Evolutionary conservation across 2,888 invertebrate genomes (phyloP).

Genomic region (Zaprionus obscuricornis): DNA sequence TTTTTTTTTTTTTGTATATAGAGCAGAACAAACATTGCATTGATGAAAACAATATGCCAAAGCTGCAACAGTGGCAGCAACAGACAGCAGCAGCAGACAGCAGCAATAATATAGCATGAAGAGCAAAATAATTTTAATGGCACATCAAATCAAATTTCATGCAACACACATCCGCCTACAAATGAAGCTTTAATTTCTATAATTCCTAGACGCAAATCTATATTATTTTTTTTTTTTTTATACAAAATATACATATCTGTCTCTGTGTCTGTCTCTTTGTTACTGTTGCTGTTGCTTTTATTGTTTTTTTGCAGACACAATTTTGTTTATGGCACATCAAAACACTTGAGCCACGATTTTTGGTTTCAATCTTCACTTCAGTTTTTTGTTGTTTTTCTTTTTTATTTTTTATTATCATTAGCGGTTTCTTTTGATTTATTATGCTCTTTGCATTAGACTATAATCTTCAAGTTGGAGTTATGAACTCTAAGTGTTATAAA

Average conservation of each 20-base stretch:
- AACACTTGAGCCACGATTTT: constrained; percentile 46
- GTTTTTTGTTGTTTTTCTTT: too few relatives aligned
- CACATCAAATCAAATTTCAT: constrained; percentile 62
- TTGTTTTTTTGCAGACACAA: too few relatives aligned
- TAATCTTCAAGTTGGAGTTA: too few relatives aligned
- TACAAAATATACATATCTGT: constrained; percentile 8
- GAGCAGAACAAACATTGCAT: constrained; percentile 38
- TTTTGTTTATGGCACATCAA: constrained; percentile 44
- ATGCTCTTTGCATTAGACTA: too few relatives aligned
- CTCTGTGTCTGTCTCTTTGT: too few relatives aligned
- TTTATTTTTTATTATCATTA: too few relatives aligned
- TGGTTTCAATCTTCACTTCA: constrained; percentile 16
- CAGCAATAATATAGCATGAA: constrained; percentile 24
- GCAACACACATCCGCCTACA: constrained; percentile 53
- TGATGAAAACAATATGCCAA: constrained; percentile 53
- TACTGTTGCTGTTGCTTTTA: too few relatives aligned
- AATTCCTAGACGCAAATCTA: constrained; percentile 33
- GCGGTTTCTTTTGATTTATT: too few relatives aligned
- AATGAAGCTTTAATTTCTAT: constrained; percentile 25
- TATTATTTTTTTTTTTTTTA: constrained; percentile 22
- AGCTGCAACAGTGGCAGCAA: constrained; percentile 32
- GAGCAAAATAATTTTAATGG: constrained; percentile 50
- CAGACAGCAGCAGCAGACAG: constrained; percentile 20
- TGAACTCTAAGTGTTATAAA: too few relatives aligned
- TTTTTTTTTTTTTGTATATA: constrained; percentile 18